A percentile compares a stretch with the other conserved stretches of the same genome.
phyloP scores from a whole-genome alignment of 2,888 invertebrate genomes.

The Herminia tarsipennalis region DNA sequence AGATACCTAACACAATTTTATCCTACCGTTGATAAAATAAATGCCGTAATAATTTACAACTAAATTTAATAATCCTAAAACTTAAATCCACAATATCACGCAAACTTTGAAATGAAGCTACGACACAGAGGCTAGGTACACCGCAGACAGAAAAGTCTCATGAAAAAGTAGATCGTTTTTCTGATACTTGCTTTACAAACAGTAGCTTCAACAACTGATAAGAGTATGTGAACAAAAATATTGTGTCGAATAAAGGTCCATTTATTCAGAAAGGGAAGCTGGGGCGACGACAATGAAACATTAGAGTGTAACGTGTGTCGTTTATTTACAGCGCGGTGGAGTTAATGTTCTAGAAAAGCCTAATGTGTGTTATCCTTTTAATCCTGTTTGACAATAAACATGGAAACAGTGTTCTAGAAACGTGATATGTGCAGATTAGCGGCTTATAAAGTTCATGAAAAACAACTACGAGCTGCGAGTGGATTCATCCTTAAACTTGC shows the following conservation, averaged over 20 bases:
- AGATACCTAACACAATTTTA: too few species aligned
- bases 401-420: constrained; percentile 49
- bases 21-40: too few species aligned
- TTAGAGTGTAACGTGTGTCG: constrained; percentile 62
- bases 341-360: constrained; percentile 72
- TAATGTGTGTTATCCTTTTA: constrained; percentile 68
- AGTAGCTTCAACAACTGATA: constrained; percentile 13
- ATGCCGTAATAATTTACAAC: too few species aligned
- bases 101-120: too few species aligned
- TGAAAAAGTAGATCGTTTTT: too few species aligned
- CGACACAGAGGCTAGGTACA: too few species aligned
- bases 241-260: constrained; percentile 40
- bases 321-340: constrained; percentile 62
- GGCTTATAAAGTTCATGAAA: constrained; percentile 56
- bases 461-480: constrained; percentile 36
- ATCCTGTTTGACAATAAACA: constrained; percentile 72
- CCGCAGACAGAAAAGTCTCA: too few species aligned
- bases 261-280: constrained; percentile 49
- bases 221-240: constrained; percentile 30
- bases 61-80: too few species aligned
- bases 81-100: too few species aligned
- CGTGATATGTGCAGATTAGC: constrained; percentile 60
- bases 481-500: constrained; percentile 8
- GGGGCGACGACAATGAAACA: constrained; percentile 63
- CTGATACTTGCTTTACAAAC: too few species aligned